Base-by-base conservation (phyloP, 1,140 invertebrate genomes). In the Scylla paramamosain region DNA sequence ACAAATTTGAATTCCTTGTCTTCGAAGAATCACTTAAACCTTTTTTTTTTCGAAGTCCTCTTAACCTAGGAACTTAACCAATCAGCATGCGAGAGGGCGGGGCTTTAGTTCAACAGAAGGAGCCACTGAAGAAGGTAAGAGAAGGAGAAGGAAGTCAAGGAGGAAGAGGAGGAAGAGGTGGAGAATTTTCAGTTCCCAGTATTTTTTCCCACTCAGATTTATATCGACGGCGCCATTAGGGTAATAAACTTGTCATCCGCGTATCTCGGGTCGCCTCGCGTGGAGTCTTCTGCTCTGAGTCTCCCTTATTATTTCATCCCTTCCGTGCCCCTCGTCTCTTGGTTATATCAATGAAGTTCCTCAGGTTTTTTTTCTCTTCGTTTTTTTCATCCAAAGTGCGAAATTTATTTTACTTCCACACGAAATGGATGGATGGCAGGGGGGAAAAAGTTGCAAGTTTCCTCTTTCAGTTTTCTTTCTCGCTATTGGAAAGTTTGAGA, bases 1-100 rank as follows among this genome's bases (percentile, higher is more conserved):
- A 77, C 67, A 77, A 77, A 77, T n/a, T 77, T 77, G 67, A 77
- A 77, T 77, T 77, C 67, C 67, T 77, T 77, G 67, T 77, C 67
- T 77, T 77, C 67, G 67, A 77, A n/a, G 67, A 77, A 77, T 77
- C 67, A 77, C n/a, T 77, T 77, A 77, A 77, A 0, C 67, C n/a
- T n/a, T 77, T 77, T 77, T 77, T 77, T 77, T n/a, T 20, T n/a
- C 25, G 0, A 77, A n/a, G 20, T n/a, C 67, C 20, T 20, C n/a
- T 77, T n/a, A 77, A 25, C 67, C 67, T 77, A 7, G 67, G n/a
- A 77, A 77, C 67, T n/a, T n/a, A n/a, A n/a, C 67, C 67, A 77
- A 77, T 77, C 67, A 77, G 16, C 67, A n/a, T 1, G 20, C 67
- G 20, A 7, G 52, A 20, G 67, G 67, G 67, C 1, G 67, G 67